A percentile compares a stretch with the other conserved stretches of the same genome.
Evolutionary conservation across 2,888 invertebrate species (phyloP).

Genomic region (Dolichomitus sp.): DNA sequence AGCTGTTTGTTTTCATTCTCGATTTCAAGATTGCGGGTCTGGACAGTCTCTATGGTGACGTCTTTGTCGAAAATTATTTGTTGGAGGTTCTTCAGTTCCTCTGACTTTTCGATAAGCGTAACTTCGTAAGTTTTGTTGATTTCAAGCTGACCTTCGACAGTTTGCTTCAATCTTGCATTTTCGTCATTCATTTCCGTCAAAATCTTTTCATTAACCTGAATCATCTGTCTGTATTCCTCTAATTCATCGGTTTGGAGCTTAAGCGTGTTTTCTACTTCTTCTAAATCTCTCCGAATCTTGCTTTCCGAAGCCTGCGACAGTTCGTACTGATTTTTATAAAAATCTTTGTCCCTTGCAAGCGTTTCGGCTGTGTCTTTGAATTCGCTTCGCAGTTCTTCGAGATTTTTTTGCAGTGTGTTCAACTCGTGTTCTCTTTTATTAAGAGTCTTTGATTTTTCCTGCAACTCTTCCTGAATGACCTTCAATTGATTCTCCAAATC

Average conservation of each 20-base stretch:
- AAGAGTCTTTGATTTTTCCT: slow-evolving; percentile 88
- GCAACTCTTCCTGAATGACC: slow-evolving; percentile 88
- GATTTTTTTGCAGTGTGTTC: slow-evolving; percentile 87
- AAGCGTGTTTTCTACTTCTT: slow-evolving; percentile 87
- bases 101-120: slow-evolving; percentile 86
- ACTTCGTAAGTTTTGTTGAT: slow-evolving; percentile 79
- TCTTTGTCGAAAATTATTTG: slow-evolving; percentile 83
- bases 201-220: slow-evolving; percentile 87
- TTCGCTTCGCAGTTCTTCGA: slow-evolving; percentile 88
- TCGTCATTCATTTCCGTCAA: slow-evolving; percentile 88
- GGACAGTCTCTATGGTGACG: slow-evolving; percentile 77
- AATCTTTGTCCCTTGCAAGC: slow-evolving; percentile 88
- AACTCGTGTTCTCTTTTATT: slow-evolving; percentile 89
- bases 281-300: slow-evolving; percentile 88
- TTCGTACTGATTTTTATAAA: slow-evolving; percentile 88
- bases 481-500: slow-evolving; percentile 86
- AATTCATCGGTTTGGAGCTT: slow-evolving; percentile 86
- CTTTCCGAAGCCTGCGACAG: slow-evolving; percentile 87
- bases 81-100: slow-evolving; percentile 86
- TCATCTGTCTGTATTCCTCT: slow-evolving; percentile 86
- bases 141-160: slow-evolving; percentile 87
- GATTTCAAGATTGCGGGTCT: slow-evolving; percentile 79
- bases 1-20: slow-evolving; percentile 81
- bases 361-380: slow-evolving; percentile 88
- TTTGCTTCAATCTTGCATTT: slow-evolving; percentile 87